phyloP scores from a whole-genome alignment of 2,888 invertebrate genomes.

The Tipula helvola region DNA sequence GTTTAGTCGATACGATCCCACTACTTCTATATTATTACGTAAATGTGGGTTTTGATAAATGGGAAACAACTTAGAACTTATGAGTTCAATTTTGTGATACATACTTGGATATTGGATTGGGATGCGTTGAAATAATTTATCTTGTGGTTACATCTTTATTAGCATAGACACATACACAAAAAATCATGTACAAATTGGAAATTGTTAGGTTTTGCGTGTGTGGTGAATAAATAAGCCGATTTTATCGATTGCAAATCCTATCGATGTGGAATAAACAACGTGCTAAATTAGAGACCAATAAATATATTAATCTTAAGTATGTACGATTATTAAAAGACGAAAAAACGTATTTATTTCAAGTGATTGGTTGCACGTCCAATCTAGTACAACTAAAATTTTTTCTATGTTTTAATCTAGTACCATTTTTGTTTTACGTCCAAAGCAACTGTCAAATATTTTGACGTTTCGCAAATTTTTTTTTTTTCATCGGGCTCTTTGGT shows the following conservation, averaged over 20 bases:
- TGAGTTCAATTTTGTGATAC: no score
- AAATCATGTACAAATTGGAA: background rate
- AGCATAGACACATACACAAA: background rate
- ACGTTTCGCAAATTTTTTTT: background rate
- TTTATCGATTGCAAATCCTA: background rate
- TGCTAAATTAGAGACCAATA: no score
- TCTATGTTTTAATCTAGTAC: background rate
- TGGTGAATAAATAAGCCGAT: background rate
- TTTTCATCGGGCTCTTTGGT: background rate
- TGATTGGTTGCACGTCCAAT: background rate
- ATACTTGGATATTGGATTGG: no score
- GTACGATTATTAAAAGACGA: background rate
- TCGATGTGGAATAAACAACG: no score
- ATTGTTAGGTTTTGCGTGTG: background rate
- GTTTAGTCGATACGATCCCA: no score
- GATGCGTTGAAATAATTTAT: background rate
- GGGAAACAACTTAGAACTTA: no score
- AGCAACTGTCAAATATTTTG: background rate
- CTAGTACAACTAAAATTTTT: background rate
- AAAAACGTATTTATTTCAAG: background rate
- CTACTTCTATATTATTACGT: no score
- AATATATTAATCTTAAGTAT: no score
- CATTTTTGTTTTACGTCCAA: background rate
- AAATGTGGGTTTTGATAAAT: no score
- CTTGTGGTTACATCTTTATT: background rate